These are phyloP conservation scores for Alauda arvensis DNA, from an alignment of 2,797 vertebrate genomes.

Conservation along the genomic window DNA sequence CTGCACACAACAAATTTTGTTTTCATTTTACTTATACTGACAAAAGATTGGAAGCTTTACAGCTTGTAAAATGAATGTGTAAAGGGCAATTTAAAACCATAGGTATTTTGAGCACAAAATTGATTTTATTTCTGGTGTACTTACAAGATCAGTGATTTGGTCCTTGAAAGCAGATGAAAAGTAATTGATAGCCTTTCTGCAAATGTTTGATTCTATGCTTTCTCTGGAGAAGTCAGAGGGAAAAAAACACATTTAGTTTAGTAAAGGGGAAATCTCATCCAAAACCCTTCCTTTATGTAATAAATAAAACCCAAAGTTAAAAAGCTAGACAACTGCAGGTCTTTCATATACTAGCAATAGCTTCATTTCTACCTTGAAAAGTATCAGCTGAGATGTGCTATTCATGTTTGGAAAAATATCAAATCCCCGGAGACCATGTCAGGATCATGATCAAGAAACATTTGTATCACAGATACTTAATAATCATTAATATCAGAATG, in stretches of 20 bases:
- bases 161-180: conserved; percentile 68
- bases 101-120: not conserved
- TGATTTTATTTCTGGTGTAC: not conserved
- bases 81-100: not conserved
- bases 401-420: not conserved
- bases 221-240: conserved; percentile 50
- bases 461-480: not conserved
- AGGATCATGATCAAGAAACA: not conserved
- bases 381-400: not conserved
- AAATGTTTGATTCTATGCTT: conserved; percentile 39
- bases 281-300: not conserved
- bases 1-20: not conserved
- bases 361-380: not conserved
- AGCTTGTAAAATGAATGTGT: not conserved
- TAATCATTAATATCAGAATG: not conserved
- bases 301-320: not conserved
- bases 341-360: not conserved
- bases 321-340: not conserved
- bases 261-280: not conserved
- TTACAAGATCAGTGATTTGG: conserved; percentile 69
- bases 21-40: not conserved
- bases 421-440: not conserved
- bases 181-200: conserved; percentile 49
- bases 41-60: not conserved
- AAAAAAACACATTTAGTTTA: conserved; percentile 19